Evolutionary conservation across 2,113 vertebrate species (phyloP).

Genomic region (Paradisaea rubra): DNA sequence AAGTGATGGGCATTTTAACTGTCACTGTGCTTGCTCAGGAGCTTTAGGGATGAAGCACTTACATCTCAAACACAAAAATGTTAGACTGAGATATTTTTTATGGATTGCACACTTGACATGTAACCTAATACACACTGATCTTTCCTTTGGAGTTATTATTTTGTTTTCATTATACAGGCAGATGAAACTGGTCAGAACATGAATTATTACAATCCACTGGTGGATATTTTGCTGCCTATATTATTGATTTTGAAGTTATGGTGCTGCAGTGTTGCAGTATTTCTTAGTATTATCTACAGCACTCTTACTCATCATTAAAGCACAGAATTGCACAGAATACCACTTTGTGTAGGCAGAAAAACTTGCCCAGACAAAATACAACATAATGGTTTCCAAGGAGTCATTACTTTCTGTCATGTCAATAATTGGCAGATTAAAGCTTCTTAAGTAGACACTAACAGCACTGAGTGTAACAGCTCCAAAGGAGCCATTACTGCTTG

Average conservation of each 20-base stretch:
- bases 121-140: not conserved
- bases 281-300: not conserved
- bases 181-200: not conserved
- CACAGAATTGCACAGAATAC: not conserved
- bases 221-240: not conserved
- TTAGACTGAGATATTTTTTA: not conserved
- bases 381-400: slow-evolving; percentile 14
- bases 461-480: not conserved
- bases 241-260: not conserved
- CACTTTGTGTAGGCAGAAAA: not conserved
- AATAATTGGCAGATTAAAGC: slow-evolving; percentile 27
- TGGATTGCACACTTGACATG: not conserved
- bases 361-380: not conserved
- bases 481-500: not conserved
- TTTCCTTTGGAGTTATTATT: not conserved
- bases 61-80: not conserved
- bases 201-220: not conserved
- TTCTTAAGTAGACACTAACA: not conserved
- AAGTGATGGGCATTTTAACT: not conserved
- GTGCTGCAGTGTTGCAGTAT: not conserved
- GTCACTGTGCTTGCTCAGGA: not conserved
- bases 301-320: not conserved
- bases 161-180: not conserved
- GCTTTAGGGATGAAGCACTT: not conserved
- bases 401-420: not conserved